phyloP scores from a whole-genome alignment of 2,888 invertebrate genomes.

The Scrobipalpa atriplicella region DNA sequence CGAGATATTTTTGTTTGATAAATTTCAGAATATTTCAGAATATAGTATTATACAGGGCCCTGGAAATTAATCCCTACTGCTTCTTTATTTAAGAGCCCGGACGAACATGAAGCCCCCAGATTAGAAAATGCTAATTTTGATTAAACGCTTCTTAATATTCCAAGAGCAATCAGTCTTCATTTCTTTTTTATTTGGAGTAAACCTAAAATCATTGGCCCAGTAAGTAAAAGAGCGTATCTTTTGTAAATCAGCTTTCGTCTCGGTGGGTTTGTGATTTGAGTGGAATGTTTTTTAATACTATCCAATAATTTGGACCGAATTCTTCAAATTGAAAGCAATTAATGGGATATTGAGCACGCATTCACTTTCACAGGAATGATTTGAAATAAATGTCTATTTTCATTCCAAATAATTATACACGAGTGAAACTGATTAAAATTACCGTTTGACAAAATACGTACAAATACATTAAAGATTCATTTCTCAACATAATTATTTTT shows the following conservation, averaged over 20 bases:
- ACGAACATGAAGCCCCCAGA: neutral
- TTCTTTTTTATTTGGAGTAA: neutral
- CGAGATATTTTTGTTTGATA: too few relatives aligned
- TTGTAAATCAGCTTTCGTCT: neutral
- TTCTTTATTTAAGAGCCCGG: neutral
- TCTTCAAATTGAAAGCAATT: neutral
- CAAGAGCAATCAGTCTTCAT: neutral
- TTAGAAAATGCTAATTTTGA: slow-evolving; percentile 8
- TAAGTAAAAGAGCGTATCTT: neutral
- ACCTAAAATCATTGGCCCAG: neutral
- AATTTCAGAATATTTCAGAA: too few relatives aligned
- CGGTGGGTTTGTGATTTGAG: neutral
- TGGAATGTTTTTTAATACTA: neutral
- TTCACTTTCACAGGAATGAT: neutral
- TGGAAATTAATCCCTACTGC: neutral
- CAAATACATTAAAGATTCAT: too few relatives aligned
- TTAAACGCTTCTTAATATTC: neutral
- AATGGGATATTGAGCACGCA: neutral
- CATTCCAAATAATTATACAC: neutral
- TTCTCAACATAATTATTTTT: too few relatives aligned
- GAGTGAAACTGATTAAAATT: neutral
- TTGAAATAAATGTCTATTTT: neutral
- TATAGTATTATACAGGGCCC: too few relatives aligned
- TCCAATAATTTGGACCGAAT: neutral
- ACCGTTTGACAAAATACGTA: neutral